These are phyloP conservation scores for Musca vetustissima DNA, from an alignment of 1,140 invertebrate genomes.

Conservation along the genomic window DNA sequence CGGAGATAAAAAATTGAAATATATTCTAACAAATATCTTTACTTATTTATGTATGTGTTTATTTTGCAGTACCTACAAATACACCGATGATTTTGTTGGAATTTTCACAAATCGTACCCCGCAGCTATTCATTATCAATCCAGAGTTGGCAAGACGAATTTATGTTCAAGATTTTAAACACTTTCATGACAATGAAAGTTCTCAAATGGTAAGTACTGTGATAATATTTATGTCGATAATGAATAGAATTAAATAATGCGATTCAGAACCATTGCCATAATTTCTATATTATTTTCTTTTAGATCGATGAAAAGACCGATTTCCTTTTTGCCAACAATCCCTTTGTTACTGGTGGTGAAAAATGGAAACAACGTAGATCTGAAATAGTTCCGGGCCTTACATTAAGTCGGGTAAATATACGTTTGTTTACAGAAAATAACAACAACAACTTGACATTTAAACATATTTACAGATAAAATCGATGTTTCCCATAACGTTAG, in stretches of 20 bases:
- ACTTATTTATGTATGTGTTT: no score
- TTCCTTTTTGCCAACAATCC: slow-evolving; percentile 57
- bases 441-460: neutral
- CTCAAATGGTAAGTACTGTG: neutral
- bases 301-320: slow-evolving; percentile 54
- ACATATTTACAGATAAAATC: slow-evolving; percentile 35
- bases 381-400: slow-evolving; percentile 62
- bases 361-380: slow-evolving; percentile 60
- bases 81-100: slow-evolving; percentile 43
- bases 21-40: no score
- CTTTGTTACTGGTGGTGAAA: slow-evolving; percentile 53
- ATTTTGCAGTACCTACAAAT: slow-evolving; percentile 46
- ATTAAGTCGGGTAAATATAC: slow-evolving; percentile 41
- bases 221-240: no score
- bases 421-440: neutral
- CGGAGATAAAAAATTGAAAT: no score
- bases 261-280: neutral
- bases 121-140: slow-evolving; percentile 56
- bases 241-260: no score
- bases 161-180: slow-evolving; percentile 58
- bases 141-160: slow-evolving; percentile 58
- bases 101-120: slow-evolving; percentile 38
- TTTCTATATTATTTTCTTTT: slow-evolving; percentile 14
- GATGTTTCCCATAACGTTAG: slow-evolving; percentile 45
- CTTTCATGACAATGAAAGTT: slow-evolving; percentile 52